A percentile compares a stretch with the other conserved stretches of the same genome.
These are phyloP conservation scores for Eulemur coronatus DNA, from an alignment of 2,797 vertebrate genomes.

Conservation along the genomic window DNA sequence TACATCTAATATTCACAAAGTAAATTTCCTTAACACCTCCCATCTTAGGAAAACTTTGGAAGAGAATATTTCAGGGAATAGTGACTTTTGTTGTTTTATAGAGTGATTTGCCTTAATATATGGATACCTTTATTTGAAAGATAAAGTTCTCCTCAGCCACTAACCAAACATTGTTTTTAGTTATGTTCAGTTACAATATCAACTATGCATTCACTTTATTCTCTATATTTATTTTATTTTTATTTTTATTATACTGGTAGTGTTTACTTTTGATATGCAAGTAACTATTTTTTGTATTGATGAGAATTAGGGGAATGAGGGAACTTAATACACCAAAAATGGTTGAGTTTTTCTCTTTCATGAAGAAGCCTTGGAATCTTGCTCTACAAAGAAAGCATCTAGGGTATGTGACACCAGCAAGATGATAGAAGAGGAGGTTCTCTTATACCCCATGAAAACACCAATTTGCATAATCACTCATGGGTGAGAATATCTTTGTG, in stretches of 20 bases:
- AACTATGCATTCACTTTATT: neutral
- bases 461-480: neutral
- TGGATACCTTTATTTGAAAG: slow-evolving; percentile 30
- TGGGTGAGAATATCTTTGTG: neutral
- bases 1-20: neutral
- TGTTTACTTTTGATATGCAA: neutral
- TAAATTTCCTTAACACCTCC: slow-evolving; percentile 23
- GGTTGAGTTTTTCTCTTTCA: neutral
- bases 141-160: neutral
- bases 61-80: neutral
- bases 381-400: neutral
- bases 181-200: slow-evolving; percentile 41
- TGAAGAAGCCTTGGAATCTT: slow-evolving; percentile 10
- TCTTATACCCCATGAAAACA: neutral
- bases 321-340: neutral
- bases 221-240: neutral
- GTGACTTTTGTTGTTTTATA: neutral
- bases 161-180: neutral
- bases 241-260: neutral
- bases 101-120: neutral
- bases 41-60: neutral
- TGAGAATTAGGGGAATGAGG: neutral
- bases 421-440: neutral
- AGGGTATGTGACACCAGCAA: neutral
- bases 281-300: neutral